Evolutionary conservation across 2,888 invertebrate species (phyloP), one percentile per base, ranked within the genome.

Genomic region (Ashinkailepas kermadecensis): DNA sequence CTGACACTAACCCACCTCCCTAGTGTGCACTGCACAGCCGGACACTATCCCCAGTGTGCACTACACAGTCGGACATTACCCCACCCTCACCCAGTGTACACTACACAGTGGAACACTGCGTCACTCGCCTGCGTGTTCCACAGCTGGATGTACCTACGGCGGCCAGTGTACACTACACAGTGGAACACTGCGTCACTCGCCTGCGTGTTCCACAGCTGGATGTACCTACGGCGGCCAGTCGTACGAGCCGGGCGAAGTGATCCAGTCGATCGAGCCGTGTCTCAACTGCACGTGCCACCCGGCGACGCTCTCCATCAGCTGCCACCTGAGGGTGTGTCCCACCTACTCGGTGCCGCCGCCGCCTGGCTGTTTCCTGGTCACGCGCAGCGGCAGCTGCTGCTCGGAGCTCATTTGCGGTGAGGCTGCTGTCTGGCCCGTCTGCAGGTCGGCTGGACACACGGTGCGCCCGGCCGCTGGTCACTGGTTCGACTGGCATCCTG

Each of bases 271-370:
- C 81, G 93, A 94, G 87, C 92, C 93, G 58, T 95, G 95, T 86
- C 89, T 95, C 82, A 91, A 90, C 85, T 95, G 95, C 88, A 90
- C 91, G 84, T 95, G 95, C 88, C 90, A 88, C 79, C 90, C 90
- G 81, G 92, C 93, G 83, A 92, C 92, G 78, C 89, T 95, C 81
- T 58, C 23, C 8, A 13, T 79, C 65, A 89, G 93, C 58, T 95
- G 95, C 87, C 91, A 93, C 81, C 89, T 94, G 83, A 90, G 93
- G 84, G 91, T 94, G 15, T 95, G 95, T 87, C 92, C 92, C 10
- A 89, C 91, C 85, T 90, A 93, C 86, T 82, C 83, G 58, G 81
- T 81, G 65, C 93, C 93, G 18, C 92, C 93, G 83, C 93, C 94
- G 8, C 88, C 90, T 39, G 92, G 92, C 81, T 95, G 95, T 87